Evolutionary conservation across 2,113 vertebrate genomes (phyloP).

Genomic region (Lontra canadensis): DNA sequence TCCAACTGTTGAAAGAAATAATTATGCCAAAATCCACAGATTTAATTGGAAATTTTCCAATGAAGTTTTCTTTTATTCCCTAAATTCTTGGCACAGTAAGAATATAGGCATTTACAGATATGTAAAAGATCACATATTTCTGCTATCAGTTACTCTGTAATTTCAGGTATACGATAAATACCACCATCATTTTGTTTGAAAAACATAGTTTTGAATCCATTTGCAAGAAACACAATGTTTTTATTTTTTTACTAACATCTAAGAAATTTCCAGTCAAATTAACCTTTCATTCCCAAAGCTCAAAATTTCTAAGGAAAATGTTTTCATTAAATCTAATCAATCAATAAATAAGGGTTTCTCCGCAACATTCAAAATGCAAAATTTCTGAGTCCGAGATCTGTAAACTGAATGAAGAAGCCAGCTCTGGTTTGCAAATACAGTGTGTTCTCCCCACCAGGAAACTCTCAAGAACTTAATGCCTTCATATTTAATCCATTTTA

Average conservation of each 20-base stretch:
- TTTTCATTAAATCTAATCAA: conserved; percentile 34
- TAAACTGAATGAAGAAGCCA: neutral
- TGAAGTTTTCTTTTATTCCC: conserved; percentile 7
- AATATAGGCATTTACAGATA: conserved; percentile 14
- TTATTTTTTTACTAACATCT: neutral
- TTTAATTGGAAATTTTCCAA: conserved; percentile 73
- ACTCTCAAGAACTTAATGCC: neutral
- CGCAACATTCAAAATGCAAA: conserved; percentile 34
- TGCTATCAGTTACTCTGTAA: neutral
- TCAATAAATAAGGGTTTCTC: neutral
- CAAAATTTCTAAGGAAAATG: conserved; percentile 14
- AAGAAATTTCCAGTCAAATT: conserved; percentile 4
- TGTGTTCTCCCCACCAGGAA: neutral
- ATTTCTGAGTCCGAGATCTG: neutral
- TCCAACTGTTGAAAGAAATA: conserved; percentile 70
- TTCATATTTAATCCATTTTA: conserved; percentile 24
- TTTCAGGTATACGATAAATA: conserved; percentile 10
- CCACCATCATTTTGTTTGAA: neutral
- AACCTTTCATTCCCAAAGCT: neutral
- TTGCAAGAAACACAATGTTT: neutral
- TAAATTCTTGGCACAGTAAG: conserved; percentile 25
- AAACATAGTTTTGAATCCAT: neutral
- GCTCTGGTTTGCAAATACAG: neutral
- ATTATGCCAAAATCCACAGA: conserved; percentile 73
- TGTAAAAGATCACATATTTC: neutral